Conservation (phyloP, 2,113 vertebrate species). For the Ameiurus melas region DNA sequence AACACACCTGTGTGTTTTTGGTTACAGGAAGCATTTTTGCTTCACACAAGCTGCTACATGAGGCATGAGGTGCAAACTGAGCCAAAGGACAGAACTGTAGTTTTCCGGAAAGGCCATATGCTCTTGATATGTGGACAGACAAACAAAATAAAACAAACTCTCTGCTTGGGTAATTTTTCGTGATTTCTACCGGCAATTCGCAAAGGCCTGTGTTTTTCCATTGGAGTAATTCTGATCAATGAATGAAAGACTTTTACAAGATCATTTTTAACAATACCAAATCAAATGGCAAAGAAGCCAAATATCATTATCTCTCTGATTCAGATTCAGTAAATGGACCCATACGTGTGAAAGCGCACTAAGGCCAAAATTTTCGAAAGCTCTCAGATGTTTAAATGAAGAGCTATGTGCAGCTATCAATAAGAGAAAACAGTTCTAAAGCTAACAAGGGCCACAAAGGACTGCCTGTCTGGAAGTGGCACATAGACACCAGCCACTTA, state of each 20-base stretch:
- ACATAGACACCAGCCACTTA: background rate
- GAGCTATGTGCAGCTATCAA: slow-evolving; percentile 9
- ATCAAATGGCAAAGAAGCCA: background rate
- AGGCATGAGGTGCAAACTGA: background rate
- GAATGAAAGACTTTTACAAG: background rate
- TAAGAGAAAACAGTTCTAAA: slow-evolving; percentile 14
- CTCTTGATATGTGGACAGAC: background rate
- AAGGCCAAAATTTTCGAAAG: slow-evolving; percentile 1
- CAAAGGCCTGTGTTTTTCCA: background rate
- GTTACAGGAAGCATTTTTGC: background rate
- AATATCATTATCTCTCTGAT: background rate
- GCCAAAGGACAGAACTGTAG: background rate
- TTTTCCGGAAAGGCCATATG: background rate
- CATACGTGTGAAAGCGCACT: background rate
- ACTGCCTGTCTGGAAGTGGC: background rate
- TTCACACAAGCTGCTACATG: background rate
- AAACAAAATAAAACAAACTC: background rate
- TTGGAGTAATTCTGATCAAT: background rate
- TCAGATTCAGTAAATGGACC: background rate
- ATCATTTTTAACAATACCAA: background rate
- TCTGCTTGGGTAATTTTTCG: background rate
- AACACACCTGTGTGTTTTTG: background rate
- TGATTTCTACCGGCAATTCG: background rate
- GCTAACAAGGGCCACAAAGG: background rate
- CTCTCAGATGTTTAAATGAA: slow-evolving; percentile 35